Conservation (phyloP, 2,797 vertebrate species). For the Hydrophis major region DNA sequence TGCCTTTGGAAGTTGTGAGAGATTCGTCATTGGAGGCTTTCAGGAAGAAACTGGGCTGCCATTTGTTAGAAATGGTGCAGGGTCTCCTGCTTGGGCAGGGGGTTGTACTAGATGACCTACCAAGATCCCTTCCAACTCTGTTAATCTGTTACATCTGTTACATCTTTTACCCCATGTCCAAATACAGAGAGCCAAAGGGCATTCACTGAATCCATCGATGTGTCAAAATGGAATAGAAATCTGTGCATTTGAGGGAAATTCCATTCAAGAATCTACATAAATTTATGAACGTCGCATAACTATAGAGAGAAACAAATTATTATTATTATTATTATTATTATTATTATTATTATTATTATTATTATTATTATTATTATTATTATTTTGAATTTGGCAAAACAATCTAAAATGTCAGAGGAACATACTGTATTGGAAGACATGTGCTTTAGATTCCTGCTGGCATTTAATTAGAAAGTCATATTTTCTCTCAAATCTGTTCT, state of each 20-base stretch:
- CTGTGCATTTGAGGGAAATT: background rate
- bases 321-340: no score
- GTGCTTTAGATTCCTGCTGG: background rate
- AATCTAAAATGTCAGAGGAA: background rate
- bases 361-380: background rate
- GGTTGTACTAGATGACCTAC: no score
- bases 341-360: no score
- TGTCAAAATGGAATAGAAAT: background rate
- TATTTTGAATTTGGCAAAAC: background rate
- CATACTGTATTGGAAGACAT: background rate
- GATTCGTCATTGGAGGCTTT: no score
- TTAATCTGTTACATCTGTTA: no score
- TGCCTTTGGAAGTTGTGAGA: no score
- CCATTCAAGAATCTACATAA: background rate
- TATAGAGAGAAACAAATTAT: background rate
- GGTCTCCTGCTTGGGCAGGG: no score
- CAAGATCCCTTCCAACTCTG: no score
- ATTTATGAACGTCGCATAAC: background rate
- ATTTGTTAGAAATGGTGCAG: no score
- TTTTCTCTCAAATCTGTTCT: background rate
- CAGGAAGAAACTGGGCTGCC: no score
- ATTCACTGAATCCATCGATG: background rate
- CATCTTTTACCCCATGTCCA: background rate
- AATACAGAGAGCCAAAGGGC: background rate
- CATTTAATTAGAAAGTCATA: background rate